Percentiles rank a stretch among this genome's conserved stretches.
Conservation (phyloP, 23 tunicate species). For the Ciona savignyi region DNA sequence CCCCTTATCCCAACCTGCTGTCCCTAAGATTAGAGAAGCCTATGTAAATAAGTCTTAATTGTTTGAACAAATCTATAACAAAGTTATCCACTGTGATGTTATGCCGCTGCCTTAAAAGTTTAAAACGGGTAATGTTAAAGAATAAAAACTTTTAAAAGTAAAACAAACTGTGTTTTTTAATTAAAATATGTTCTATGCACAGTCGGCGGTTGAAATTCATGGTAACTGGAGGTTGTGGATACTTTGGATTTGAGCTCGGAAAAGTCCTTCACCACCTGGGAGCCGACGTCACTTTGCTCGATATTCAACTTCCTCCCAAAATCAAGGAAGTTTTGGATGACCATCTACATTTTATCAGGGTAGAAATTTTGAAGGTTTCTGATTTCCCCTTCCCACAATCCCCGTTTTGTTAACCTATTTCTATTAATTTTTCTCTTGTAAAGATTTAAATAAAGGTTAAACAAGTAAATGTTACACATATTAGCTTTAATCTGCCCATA, state of each 20-base stretch:
- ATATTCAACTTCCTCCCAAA: constrained; percentile 39
- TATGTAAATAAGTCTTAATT: too few species aligned
- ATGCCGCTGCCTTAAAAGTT: too few species aligned
- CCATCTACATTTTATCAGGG: constrained; percentile 47
- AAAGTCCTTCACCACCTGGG: constrained; percentile 60
- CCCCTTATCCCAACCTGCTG: too few species aligned
- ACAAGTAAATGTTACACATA: neutral
- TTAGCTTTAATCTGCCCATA: too few species aligned
- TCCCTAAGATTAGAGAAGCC: too few species aligned
- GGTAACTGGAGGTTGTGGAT: constrained; percentile 94
- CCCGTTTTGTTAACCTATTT: neutral
- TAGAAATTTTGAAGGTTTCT: too few species aligned
- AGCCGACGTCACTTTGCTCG: constrained; percentile 59
- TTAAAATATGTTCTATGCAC: constrained; percentile 2
- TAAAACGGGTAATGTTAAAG: too few species aligned
- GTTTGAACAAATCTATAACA: too few species aligned
- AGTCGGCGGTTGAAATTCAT: constrained; percentile 60
- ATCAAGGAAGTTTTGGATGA: constrained; percentile 47
- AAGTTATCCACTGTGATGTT: too few species aligned
- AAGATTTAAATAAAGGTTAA: neutral
- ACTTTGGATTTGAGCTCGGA: constrained; percentile 64
- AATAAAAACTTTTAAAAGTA: neutral
- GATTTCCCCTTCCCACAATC: too few species aligned
- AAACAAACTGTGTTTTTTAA: neutral
- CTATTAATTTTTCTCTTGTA: neutral